Evolutionary conservation across 92 coral and sea anemone species (phyloP).

Genomic region (Zoanthus sociatus): DNA sequence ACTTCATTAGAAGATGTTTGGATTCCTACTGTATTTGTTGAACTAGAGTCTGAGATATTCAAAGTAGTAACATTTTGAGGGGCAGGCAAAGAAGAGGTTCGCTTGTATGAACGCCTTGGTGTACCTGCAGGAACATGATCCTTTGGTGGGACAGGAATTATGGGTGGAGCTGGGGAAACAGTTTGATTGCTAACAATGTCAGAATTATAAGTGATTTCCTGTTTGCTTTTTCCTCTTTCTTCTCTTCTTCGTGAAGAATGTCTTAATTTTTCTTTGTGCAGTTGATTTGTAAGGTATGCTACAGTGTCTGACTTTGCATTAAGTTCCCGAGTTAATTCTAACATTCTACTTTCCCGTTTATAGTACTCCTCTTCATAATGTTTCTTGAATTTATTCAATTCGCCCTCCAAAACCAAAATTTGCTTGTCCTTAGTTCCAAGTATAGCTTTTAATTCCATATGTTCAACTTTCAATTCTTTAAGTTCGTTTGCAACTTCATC

Average conservation of each 20-base stretch:
- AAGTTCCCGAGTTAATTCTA: constrained; percentile 80
- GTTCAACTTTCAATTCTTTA: constrained; percentile 73
- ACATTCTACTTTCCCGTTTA: constrained; percentile 71
- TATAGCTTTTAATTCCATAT: constrained; percentile 78
- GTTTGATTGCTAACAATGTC: constrained; percentile 14
- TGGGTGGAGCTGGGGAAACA: constrained; percentile 22
- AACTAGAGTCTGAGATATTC: constrained; percentile 57
- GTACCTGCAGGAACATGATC: constrained; percentile 73
- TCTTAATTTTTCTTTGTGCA: constrained; percentile 85
- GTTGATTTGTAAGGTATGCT: constrained; percentile 94
- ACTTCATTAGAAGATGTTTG: constrained; percentile 93
- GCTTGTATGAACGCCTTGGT: constrained; percentile 70
- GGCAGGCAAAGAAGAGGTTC: constrained; percentile 80
- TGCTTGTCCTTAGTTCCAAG: constrained; percentile 80
- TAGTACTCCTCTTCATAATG: constrained; percentile 69
- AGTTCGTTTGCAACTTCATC: constrained; percentile 66
- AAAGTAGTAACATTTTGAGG: constrained; percentile 69
- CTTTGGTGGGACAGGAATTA: constrained; percentile 89
- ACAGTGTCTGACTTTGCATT: constrained; percentile 90
- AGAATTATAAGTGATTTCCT: constrained; percentile 38
- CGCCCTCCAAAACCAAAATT: constrained; percentile 80
- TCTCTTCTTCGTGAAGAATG: constrained; percentile 64
- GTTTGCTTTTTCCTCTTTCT: constrained; percentile 32
- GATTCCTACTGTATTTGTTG: constrained; percentile 81
- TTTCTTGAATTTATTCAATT: constrained; percentile 74